Evolutionary conservation across 2,888 invertebrate species (phyloP).

Genomic region (Cecidostiba fungosa): DNA sequence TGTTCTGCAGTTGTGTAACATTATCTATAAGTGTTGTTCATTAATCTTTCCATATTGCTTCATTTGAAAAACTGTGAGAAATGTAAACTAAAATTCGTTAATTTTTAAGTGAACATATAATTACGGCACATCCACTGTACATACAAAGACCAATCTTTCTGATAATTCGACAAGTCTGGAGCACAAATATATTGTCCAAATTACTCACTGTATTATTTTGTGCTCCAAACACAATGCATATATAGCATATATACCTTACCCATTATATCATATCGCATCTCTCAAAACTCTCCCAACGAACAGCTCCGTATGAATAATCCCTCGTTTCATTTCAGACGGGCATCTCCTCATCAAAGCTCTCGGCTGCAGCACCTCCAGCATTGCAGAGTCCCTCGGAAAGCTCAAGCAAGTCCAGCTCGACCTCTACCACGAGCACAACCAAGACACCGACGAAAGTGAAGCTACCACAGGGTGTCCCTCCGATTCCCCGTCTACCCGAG

Average conservation of each 20-base stretch:
- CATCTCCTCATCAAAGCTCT: not conserved
- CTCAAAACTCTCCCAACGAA: not conserved
- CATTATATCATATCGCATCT: not conserved
- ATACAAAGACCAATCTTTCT: not conserved
- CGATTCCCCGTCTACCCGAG: slow-evolving; percentile 73
- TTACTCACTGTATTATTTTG: not conserved
- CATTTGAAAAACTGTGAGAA: not conserved
- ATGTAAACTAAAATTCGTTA: not conserved
- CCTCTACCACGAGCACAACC: not conserved
- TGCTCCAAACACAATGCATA: not conserved
- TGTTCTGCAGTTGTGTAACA: not conserved
- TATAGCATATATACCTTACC: not conserved
- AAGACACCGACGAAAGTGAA: slow-evolving; percentile 66
- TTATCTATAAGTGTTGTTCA: too few relatives aligned
- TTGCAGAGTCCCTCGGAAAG: slow-evolving; percentile 33
- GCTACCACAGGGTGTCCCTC: slow-evolving; percentile 76
- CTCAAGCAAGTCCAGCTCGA: slow-evolving; percentile 29
- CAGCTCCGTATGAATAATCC: not conserved
- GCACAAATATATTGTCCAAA: not conserved
- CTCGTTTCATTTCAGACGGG: slow-evolving; percentile 41
- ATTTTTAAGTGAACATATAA: not conserved
- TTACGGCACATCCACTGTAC: not conserved
- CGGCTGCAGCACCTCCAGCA: not conserved
- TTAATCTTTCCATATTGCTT: too few relatives aligned
- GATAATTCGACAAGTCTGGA: not conserved